Base-by-base conservation (phyloP, 1,140 invertebrate genomes). In the Monomorium pharaonis region DNA sequence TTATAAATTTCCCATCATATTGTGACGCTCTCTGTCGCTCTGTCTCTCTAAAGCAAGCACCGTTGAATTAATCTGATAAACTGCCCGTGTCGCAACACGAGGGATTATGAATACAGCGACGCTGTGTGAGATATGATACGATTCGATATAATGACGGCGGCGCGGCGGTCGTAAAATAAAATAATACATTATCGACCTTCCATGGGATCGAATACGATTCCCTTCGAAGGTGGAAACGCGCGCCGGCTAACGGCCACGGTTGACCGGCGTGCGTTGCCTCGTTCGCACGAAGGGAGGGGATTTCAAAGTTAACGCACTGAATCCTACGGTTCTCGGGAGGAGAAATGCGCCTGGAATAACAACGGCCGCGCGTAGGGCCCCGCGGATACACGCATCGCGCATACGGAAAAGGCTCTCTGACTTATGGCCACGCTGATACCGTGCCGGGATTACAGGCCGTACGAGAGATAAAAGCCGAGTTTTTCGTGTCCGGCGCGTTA, bases 271-370 rank as follows among this genome's bases (percentile, higher is more conserved):
- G 74, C 80, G 49, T 42, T 65, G 77, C 67, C 67, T 69, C 83
- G 65, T 87, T 80, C 72, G 74, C 76, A 89, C 84, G 76, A n/a
- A n/a, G n/a, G n/a, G n/a, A n/a, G 74, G 63, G 83, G 92, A 93
- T 93, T 92, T 92, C 86, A 90, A 88, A 92, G 86, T 91, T 91
- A 88, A 92, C 86, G 78, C 84, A 88, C 85, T 89, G 89, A 91
- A 91, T 92, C 86, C 89, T 88, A 86, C 78, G 76, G 85, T 91
- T 91, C 91, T 90, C 87, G 84, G 86, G 90, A 92, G 92, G 89
- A 93, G 88, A 83, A 83, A 92, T 89, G 92, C 86, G 86, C 42
- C 72, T 92, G 87, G 92, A 93, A 93, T 93, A 93, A 92, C 88
- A 92, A 92, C 88, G 86, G 76, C 78, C 80, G 67, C 54, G 30